Evolutionary conservation across 2,888 invertebrate species (phyloP).

Genomic region (Eurytoma adleriae): DNA sequence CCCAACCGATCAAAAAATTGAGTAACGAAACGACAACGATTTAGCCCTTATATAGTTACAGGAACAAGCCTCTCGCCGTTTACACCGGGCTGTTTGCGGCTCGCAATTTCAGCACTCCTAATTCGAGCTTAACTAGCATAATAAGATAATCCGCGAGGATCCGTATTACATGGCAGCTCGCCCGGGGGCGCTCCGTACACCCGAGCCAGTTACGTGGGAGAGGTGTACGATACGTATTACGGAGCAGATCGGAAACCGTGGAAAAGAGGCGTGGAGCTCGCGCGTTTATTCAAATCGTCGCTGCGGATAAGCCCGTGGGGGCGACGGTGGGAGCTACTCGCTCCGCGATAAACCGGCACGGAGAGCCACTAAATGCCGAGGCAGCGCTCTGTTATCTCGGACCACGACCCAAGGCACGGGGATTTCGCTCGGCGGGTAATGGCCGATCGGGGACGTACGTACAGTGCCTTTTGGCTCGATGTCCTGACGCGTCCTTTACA

Average conservation of each 20-base stretch:
- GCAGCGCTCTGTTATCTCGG: background rate
- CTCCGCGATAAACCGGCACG: background rate
- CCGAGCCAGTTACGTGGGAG: background rate
- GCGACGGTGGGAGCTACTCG: background rate
- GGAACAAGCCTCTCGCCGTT: background rate
- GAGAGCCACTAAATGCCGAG: background rate
- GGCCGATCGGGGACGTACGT: too few species aligned
- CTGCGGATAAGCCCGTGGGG: background rate
- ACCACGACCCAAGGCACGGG: background rate
- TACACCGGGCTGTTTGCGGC: background rate
- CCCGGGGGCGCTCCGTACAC: background rate
- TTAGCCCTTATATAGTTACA: background rate
- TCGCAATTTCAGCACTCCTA: background rate
- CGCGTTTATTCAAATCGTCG: conserved; percentile 10
- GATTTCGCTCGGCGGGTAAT: background rate
- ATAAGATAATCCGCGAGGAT: background rate
- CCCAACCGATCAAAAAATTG: background rate
- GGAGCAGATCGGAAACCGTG: background rate
- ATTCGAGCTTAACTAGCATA: conserved; percentile 4
- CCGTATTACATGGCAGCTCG: background rate
- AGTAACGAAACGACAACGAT: background rate
- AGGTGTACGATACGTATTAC: background rate
- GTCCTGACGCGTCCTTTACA: too few species aligned
- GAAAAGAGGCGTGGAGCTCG: conserved; percentile 6
- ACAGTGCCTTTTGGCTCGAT: too few species aligned